These are phyloP conservation scores for Oreochromis grahami DNA, from an alignment of 2,797 vertebrate species.

Conservation along the genomic window DNA sequence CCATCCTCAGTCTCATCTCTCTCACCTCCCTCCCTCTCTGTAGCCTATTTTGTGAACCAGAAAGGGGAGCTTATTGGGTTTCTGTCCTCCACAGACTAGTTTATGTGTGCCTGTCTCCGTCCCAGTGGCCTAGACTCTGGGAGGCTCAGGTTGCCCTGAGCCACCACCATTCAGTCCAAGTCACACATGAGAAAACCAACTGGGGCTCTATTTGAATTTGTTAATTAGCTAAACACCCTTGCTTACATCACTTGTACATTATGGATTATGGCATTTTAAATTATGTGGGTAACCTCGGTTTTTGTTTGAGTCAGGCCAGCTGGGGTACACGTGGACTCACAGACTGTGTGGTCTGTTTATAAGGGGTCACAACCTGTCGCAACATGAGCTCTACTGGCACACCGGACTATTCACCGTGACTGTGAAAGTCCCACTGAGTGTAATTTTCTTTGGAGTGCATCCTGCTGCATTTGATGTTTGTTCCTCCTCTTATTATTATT, in stretches of 20 bases:
- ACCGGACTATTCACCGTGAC: neutral
- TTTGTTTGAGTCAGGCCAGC: neutral
- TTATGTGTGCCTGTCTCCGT: constrained; percentile 25
- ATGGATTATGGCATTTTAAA: neutral
- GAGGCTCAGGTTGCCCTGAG: constrained; percentile 57
- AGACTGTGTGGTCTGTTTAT: neutral
- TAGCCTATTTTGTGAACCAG: constrained; percentile 41
- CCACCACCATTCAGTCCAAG: constrained; percentile 21
- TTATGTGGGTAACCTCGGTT: neutral
- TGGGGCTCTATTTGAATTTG: neutral
- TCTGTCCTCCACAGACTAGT: constrained; percentile 21
- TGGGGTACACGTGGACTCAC: neutral
- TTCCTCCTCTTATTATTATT: constrained; percentile 6
- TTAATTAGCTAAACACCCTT: neutral
- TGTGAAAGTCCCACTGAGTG: neutral
- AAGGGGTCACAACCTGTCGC: neutral
- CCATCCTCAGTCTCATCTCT: constrained; percentile 3
- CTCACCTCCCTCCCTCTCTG: constrained; percentile 5
- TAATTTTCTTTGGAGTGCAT: constrained; percentile 26
- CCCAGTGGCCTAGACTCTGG: constrained; percentile 30
- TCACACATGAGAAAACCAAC: constrained; percentile 17
- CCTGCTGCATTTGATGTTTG: constrained; percentile 10
- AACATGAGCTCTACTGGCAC: neutral
- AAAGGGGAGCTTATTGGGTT: constrained; percentile 54
- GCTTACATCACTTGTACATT: neutral